Percentiles rank a stretch among this genome's conserved stretches.
phyloP scores from a whole-genome alignment of 2,797 vertebrate genomes.

The Alauda arvensis region DNA sequence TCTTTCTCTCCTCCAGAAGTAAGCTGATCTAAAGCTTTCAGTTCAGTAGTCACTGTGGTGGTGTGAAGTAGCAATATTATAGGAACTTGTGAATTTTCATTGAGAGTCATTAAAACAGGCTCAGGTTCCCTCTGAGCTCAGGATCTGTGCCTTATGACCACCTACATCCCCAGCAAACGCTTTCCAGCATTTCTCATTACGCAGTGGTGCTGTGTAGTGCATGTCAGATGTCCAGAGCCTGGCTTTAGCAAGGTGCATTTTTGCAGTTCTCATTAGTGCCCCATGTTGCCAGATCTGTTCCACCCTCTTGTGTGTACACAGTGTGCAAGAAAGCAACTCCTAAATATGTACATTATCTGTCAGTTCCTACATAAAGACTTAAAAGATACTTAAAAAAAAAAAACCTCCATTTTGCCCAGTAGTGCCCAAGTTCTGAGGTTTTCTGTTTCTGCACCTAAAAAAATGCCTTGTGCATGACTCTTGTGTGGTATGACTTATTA shows the following conservation, averaged over 20 bases:
- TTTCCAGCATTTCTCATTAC: neutral
- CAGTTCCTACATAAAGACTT: neutral
- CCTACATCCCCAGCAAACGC: neutral
- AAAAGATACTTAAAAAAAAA: neutral
- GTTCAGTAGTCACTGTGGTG: neutral
- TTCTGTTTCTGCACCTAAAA: neutral
- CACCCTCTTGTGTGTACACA: neutral
- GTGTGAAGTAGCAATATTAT: neutral
- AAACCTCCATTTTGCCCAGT: accelerated
- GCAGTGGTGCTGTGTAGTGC: neutral
- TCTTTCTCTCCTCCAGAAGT: neutral
- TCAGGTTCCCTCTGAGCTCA: neutral
- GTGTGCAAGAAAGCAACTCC: too few relatives aligned
- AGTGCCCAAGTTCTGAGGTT: accelerated
- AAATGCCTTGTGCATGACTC: accelerated
- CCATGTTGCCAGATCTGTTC: accelerated
- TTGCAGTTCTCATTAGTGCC: neutral
- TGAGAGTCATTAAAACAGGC: neutral
- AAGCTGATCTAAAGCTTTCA: neutral
- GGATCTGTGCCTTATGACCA: neutral
- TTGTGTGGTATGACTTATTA: accelerated
- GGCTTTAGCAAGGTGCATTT: neutral
- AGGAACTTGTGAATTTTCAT: neutral
- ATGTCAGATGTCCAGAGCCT: accelerated
- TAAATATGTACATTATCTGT: neutral